A percentile compares a stretch with the other conserved stretches of the same genome.
Evolutionary conservation across 2,888 invertebrate genomes (phyloP).

Genomic region (Chrysotoxum bicinctum): DNA sequence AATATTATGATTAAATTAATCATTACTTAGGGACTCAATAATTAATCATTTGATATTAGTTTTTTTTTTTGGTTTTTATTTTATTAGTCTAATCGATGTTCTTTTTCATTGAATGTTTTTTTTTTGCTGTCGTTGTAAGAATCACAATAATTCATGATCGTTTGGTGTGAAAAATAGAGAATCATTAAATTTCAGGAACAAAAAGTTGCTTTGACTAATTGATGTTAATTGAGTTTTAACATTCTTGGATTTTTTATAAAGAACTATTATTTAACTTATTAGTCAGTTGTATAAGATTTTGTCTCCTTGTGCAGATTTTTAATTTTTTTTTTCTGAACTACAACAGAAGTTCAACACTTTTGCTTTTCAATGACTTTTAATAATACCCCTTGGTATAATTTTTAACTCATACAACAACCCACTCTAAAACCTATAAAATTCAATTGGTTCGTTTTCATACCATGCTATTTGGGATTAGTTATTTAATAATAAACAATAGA

Average conservation of each 20-base stretch:
- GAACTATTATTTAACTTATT: not conserved
- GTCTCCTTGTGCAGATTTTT: no score
- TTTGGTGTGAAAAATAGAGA: conserved; percentile 25
- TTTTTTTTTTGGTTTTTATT: not conserved
- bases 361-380: no score
- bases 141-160: conserved; percentile 11
- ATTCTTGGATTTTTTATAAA: not conserved
- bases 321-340: no score
- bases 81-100: conserved; percentile 15
- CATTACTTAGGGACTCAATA: conserved; percentile 49
- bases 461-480: no score
- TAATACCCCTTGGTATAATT: no score
- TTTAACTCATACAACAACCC: no score
- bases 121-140: not conserved
- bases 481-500: no score
- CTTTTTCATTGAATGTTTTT: not conserved
- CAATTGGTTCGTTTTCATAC: no score
- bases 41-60: conserved; percentile 49
- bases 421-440: no score
- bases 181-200: conserved; percentile 21
- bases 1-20: conserved; percentile 56
- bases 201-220: conserved; percentile 4
- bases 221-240: conserved; percentile 24
- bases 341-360: no score
- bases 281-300: no score